These are phyloP conservation scores for Meloidogyne chitwoodi DNA, from an alignment of 1,140 invertebrate genomes.

Conservation along the genomic window DNA sequence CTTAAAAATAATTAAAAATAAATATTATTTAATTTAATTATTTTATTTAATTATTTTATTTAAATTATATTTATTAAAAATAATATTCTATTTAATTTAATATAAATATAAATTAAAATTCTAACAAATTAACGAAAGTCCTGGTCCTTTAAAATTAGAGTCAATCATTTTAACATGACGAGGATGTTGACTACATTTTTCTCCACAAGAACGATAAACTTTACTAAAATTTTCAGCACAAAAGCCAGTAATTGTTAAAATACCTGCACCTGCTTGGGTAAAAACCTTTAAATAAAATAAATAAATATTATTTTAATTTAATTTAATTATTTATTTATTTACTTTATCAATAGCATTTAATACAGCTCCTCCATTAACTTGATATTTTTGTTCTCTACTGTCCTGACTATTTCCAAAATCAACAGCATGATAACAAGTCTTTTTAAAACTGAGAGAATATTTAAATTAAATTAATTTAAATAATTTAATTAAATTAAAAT, in stretches of 20 bases:
- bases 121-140: neutral
- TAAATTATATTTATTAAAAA: too few species aligned
- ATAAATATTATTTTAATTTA: neutral
- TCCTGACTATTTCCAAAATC: neutral
- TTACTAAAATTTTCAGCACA: slow-evolving; percentile 6
- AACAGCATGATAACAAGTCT: neutral
- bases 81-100: too few species aligned
- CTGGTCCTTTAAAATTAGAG: neutral
- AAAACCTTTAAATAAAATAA: slow-evolving; percentile 4
- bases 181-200: neutral
- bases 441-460: neutral
- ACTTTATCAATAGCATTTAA: slow-evolving; percentile 11
- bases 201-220: slow-evolving; percentile 9
- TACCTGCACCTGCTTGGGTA: slow-evolving; percentile 1
- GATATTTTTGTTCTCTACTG: neutral
- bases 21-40: too few species aligned
- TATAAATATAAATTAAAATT: too few species aligned
- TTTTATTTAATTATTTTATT: too few species aligned
- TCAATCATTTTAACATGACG: neutral
- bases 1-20: neutral
- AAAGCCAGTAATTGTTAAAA: neutral
- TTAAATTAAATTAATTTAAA: neutral
- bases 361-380: neutral
- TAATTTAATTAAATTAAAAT: too few species aligned
- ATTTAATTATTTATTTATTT: neutral